Conservation (phyloP, 92 coral and sea anemone species). For the Diadumene lineata region DNA sequence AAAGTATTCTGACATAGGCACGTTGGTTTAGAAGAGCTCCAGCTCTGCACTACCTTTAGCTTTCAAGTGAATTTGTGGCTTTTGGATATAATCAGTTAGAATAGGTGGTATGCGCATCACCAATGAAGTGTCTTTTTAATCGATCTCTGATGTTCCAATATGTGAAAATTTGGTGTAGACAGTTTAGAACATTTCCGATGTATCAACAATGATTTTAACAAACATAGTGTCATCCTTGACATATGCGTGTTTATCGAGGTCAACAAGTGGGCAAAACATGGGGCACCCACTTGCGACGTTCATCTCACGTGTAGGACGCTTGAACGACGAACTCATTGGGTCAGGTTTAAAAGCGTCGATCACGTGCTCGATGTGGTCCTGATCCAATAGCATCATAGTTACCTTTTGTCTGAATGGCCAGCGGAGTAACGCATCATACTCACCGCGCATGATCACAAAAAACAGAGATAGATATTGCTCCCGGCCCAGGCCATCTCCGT, state of each 20-base stretch:
- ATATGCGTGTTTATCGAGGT: constrained; percentile 14
- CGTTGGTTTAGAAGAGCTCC: no score
- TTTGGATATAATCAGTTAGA: no score
- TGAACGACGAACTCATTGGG: constrained; percentile 25
- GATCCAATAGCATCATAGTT: constrained; percentile 32
- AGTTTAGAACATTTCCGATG: constrained; percentile 7
- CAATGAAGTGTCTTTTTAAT: background rate
- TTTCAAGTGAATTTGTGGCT: no score
- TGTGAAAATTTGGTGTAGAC: background rate
- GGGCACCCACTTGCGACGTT: constrained; percentile 31
- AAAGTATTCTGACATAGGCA: no score
- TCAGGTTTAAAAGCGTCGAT: constrained; percentile 58
- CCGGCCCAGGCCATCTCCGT: constrained; percentile 82
- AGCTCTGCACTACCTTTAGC: no score
- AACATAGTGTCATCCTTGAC: constrained; percentile 35
- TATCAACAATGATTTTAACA: constrained; percentile 31
- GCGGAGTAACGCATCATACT: constrained; percentile 73
- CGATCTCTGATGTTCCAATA: background rate
- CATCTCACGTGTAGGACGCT: constrained; percentile 18
- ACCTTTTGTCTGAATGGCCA: constrained; percentile 84
- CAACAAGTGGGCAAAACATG: constrained; percentile 25
- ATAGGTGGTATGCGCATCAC: background rate
- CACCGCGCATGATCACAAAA: constrained; percentile 73
- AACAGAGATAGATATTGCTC: constrained; percentile 57
- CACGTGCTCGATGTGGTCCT: constrained; percentile 43